These are phyloP conservation scores for Macroglossus sobrinus DNA, from an alignment of 2,113 vertebrate genomes.

Conservation along the genomic window DNA sequence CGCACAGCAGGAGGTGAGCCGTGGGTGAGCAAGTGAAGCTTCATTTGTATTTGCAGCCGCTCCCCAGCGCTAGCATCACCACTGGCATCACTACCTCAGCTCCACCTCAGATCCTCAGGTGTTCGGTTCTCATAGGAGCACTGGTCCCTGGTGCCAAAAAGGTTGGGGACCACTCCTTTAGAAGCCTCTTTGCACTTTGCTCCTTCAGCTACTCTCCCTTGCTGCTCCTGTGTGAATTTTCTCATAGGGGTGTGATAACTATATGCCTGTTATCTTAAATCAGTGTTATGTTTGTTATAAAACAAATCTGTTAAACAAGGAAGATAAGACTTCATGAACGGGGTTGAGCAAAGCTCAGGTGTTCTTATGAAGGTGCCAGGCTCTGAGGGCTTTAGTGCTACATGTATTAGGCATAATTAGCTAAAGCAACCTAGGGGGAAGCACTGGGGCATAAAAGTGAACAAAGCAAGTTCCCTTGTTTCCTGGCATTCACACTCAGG, in stretches of 20 bases:
- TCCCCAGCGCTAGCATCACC: too few relatives aligned
- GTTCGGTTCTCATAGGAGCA: too few relatives aligned
- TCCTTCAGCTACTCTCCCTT: neutral
- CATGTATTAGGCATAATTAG: neutral
- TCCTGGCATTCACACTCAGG: neutral
- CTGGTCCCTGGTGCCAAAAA: too few relatives aligned
- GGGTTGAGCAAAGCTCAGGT: neutral
- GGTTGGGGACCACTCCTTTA: neutral
- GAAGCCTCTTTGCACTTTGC: neutral
- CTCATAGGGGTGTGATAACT: neutral
- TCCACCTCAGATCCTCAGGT: too few relatives aligned
- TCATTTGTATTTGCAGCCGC: too few relatives aligned
- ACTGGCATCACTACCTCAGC: too few relatives aligned
- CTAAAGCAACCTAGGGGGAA: neutral
- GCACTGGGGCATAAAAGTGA: neutral
- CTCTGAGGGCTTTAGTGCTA: neutral
- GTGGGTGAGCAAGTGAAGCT: too few relatives aligned
- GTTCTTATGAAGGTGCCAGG: neutral
- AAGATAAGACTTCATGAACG: neutral
- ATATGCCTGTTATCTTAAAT: neutral
- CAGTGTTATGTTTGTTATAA: neutral
- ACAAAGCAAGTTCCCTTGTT: neutral
- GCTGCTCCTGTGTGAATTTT: neutral
- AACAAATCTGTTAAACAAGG: slow-evolving; percentile 12
- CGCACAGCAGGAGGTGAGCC: too few relatives aligned